phyloP scores from a whole-genome alignment of 2,113 vertebrate species.

The Salvelinus fontinalis region DNA sequence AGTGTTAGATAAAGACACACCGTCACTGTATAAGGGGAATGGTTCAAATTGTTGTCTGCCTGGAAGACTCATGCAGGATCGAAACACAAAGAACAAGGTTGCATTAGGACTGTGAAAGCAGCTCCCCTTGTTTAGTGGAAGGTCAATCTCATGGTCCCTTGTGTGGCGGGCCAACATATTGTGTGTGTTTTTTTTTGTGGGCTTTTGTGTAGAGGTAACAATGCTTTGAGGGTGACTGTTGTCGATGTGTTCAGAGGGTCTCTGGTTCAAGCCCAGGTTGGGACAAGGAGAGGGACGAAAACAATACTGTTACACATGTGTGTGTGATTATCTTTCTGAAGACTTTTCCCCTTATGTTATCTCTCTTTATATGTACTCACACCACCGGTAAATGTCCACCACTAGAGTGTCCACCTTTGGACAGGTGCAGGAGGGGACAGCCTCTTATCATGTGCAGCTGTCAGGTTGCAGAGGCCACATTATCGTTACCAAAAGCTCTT shows the following conservation, averaged over 20 bases:
- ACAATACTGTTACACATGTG: background rate
- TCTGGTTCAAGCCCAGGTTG: too few relatives aligned
- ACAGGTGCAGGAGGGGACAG: background rate
- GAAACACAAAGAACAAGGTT: background rate
- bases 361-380: background rate
- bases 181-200: background rate
- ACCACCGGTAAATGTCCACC: too few relatives aligned
- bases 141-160: background rate
- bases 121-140: background rate
- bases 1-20: background rate
- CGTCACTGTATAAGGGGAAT: background rate
- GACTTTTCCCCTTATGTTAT: background rate
- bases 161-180: background rate
- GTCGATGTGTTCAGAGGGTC: too few relatives aligned
- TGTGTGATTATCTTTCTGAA: background rate
- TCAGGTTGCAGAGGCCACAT: too few relatives aligned
- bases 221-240: too few relatives aligned
- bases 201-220: too few relatives aligned
- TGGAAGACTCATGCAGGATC: background rate
- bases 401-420: background rate
- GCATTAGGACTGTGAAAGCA: too few relatives aligned
- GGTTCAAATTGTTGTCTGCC: background rate
- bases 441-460: too few relatives aligned
- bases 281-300: too few relatives aligned
- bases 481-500: too few relatives aligned